Percentiles rank a stretch among this genome's conserved stretches.
phyloP scores from a whole-genome alignment of 1,140 invertebrate genomes.

The Conus betulinus region DNA sequence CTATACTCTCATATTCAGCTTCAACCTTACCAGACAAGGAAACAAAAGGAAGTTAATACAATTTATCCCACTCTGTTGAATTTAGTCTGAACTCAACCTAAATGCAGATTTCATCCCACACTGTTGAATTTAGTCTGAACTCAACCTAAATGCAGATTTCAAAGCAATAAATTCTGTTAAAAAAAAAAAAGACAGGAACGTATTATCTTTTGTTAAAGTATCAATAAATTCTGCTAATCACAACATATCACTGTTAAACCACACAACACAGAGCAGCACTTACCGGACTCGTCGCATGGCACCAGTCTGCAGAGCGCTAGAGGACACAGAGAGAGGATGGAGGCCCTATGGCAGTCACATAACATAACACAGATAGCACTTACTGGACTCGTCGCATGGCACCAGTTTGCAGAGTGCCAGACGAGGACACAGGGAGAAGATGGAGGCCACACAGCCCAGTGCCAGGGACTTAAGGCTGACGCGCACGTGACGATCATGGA shows the following conservation, averaged over 20 bases:
- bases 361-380: background rate
- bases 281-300: conserved; percentile 39
- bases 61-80: too few relatives aligned
- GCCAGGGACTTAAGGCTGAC: conserved; percentile 91
- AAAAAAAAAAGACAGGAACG: too few relatives aligned
- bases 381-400: conserved; percentile 40
- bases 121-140: too few relatives aligned
- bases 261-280: background rate
- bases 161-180: too few relatives aligned
- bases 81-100: too few relatives aligned
- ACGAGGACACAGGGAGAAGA: conserved; percentile 83
- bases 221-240: background rate
- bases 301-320: conserved; percentile 81
- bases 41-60: too few relatives aligned
- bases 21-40: too few relatives aligned
- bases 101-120: too few relatives aligned
- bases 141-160: too few relatives aligned
- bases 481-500: conserved; percentile 83
- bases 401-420: conserved; percentile 81
- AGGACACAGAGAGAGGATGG: conserved; percentile 84
- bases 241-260: background rate
- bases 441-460: conserved; percentile 83
- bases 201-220: background rate
- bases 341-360: conserved; percentile 80
- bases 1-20: too few relatives aligned